Base-by-base conservation (phyloP, 2,888 invertebrate genomes). In the Taphrorychus bicolor region DNA sequence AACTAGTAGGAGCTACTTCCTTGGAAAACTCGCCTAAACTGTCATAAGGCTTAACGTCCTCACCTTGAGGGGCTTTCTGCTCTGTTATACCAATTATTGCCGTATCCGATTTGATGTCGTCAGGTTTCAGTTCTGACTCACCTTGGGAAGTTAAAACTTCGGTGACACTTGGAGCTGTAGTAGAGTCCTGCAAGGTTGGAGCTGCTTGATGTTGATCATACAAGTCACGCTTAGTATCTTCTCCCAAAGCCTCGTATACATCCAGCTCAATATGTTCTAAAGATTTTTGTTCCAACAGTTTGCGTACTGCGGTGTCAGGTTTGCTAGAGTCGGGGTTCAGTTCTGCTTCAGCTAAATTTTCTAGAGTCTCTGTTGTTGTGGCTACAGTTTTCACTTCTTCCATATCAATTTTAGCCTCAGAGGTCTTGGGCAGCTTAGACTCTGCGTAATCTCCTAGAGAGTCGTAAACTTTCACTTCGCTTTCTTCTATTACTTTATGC, bases 121-220 rank as follows among this genome's bases (percentile, higher is more conserved):
- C 72, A 24, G 51, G 23, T 16, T 18, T 49, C 5, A 76, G 76
- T 71, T 72, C 65, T 32, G 71, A 72, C 78, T 84, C 84, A 71
- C 76, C 80, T 70, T 82, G 82, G 69, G 77, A 74, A 18, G 77
- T 72, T 23, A 80, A 66, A 19, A 82, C 77, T 75, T 83, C 80
- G 17, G 78, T 79, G 40, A 83, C 77, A 49, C 78, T 67, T 3
- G 75, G 75, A 19, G 74, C 66, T 59, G 75, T 61, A 79, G 67
- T 64, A 72, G 74, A 64, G 66, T 77, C 73, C 73, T 80, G 80
- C 16, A 80, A 70, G 66, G 77, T 75, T 56, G 79, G 59, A 40
- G 75, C 76, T n/a, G 78, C 80, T 41, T 76, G 75, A 60, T 76
- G 72, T 21, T 72, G 71, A 45, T 71, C 69, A 16, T 76, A 48